Evolutionary conservation across 2,888 invertebrate genomes (phyloP), one percentile per base, ranked within the genome.

Genomic region (Thyatira batis): DNA sequence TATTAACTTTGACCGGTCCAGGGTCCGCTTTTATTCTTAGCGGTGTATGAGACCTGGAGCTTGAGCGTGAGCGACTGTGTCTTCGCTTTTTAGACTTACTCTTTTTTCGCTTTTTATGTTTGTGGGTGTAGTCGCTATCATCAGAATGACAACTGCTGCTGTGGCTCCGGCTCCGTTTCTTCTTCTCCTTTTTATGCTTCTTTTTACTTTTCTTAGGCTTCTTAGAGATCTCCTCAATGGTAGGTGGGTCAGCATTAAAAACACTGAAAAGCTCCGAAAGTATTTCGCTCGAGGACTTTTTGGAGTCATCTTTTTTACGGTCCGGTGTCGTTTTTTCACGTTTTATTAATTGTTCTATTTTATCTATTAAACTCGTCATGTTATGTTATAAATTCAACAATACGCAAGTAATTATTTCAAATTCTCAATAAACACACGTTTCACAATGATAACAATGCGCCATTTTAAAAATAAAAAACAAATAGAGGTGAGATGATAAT

Each of bases 201-300:
- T 93, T 93, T 68, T 93, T 94, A 62, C 84, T 92, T 65, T 93
- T 94, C 65, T 93, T 93, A 0, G 89, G 81, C 63, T 90, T 90
- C 61, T 85, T 88, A 69, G 69, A 71, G 65, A 75, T 82, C 54
- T 82, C 89, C 58, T 82, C 92, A 39, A 94, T 85, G 65, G 93
- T 93, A 25, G 93, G 95, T 11, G 95, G 95, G 63, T 93, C 94
- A 1, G 95, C 95, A 83, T 96, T 95, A 75, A 96, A 96, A 21
- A 94, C 95, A 70, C 95, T 93, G 73, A 97, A 97, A 0, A 97
- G 87, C 84, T 97, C 97, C 0, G 96, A 95, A 20, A 97, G 91
- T 71, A 97, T 97, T 85, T 97, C 96, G 77, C 93, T 94, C 0
- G 96, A 96, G 6, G 95, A 94, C 79, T 96, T 96, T 30, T 90